Evolutionary conservation across 2,888 invertebrate species (phyloP).

Genomic region (Plemyria rubiginata): DNA sequence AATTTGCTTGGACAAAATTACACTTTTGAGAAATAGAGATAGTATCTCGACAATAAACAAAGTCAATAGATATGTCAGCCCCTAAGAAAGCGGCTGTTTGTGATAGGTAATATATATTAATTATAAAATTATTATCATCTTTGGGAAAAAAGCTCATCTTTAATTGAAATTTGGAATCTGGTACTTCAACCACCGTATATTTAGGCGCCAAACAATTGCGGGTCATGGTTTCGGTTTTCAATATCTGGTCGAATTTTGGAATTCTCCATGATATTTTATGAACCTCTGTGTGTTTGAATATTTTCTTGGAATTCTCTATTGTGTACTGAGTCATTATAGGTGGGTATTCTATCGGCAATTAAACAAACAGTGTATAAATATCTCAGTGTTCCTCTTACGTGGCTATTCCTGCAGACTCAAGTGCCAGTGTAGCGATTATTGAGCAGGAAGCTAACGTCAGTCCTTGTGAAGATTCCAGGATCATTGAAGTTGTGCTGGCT

Average conservation of each 20-base stretch:
- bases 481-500: too few relatives aligned
- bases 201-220: constrained; percentile 69
- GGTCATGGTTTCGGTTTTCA: constrained; percentile 30
- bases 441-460: too few relatives aligned
- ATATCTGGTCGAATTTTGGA: constrained; percentile 42
- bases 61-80: too few relatives aligned
- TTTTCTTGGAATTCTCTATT: too few relatives aligned
- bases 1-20: constrained; percentile 73
- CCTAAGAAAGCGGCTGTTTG: constrained; percentile 69
- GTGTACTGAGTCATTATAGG: too few relatives aligned
- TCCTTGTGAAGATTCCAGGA: too few relatives aligned
- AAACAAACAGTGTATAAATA: too few relatives aligned
- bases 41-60: too few relatives aligned
- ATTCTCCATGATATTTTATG: constrained; percentile 75
- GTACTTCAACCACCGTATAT: constrained; percentile 48
- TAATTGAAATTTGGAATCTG: constrained; percentile 65
- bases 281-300: not conserved
- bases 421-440: too few relatives aligned
- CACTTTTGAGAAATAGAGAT: constrained; percentile 57
- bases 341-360: too few relatives aligned
- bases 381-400: too few relatives aligned
- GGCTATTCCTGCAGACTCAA: too few relatives aligned
- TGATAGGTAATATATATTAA: constrained; percentile 71
- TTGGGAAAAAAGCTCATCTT: constrained; percentile 76
- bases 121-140: constrained; percentile 61